A percentile compares a stretch with the other conserved stretches of the same genome.
These are phyloP conservation scores for Eucera pruinosa DNA, from an alignment of 2,888 invertebrate species.

Conservation along the genomic window DNA sequence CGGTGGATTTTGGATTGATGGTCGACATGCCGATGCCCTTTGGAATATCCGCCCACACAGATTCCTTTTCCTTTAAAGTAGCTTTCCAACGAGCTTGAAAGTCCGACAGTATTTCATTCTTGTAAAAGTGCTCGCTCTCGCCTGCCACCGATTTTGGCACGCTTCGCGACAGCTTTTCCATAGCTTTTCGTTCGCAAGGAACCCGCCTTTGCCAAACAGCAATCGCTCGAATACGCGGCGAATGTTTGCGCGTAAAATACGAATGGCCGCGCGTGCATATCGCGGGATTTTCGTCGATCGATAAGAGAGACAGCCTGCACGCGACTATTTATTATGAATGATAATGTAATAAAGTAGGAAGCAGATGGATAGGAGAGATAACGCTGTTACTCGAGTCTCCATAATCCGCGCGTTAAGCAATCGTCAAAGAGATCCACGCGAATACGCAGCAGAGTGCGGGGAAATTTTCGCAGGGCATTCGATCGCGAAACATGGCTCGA, in stretches of 20 bases:
- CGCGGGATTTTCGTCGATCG: neutral
- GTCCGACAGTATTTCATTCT: slow-evolving; percentile 60
- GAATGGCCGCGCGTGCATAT: neutral
- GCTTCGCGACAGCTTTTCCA: neutral
- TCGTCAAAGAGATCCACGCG: neutral
- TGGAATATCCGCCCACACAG: slow-evolving; percentile 25
- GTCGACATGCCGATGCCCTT: slow-evolving; percentile 69
- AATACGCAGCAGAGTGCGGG: too few species aligned
- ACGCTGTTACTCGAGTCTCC: neutral
- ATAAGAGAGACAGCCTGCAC: slow-evolving; percentile 25
- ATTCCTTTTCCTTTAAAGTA: slow-evolving; percentile 2
- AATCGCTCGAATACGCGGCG: too few species aligned
- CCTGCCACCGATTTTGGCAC: neutral
- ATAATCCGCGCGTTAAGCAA: neutral
- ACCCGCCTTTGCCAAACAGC: accelerated
- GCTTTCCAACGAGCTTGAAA: slow-evolving; percentile 31
- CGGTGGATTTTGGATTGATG: slow-evolving; percentile 64
- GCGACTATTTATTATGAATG: slow-evolving; percentile 47
- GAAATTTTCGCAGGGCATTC: too few species aligned
- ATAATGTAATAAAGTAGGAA: neutral
- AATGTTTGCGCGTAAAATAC: neutral
- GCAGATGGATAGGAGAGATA: neutral
- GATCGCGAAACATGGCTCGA: too few species aligned
- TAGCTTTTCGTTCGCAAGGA: neutral
- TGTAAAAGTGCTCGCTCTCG: slow-evolving; percentile 12